Evolutionary conservation across 2,888 invertebrate genomes (phyloP).

Genomic region (Protophormia terraenovae): DNA sequence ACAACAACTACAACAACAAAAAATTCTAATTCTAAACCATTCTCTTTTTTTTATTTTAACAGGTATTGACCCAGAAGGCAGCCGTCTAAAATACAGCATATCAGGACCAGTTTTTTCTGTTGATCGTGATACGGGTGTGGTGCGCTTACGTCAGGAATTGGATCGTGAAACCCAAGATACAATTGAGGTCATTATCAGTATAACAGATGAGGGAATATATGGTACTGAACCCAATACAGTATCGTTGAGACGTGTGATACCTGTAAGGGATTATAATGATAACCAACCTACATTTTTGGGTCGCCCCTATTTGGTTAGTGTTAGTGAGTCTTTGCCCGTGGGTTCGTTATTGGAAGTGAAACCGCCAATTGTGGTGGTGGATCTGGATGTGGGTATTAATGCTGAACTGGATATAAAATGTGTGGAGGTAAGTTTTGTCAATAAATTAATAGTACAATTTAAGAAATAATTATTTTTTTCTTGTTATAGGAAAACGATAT

Average conservation of each 20-base stretch:
- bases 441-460: too few species aligned
- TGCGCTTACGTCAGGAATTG: slow-evolving; percentile 86
- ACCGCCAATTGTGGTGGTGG: slow-evolving; percentile 86
- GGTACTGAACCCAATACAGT: slow-evolving; percentile 90
- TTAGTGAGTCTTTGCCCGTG: slow-evolving; percentile 86
- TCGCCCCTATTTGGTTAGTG: slow-evolving; percentile 87
- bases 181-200: slow-evolving; percentile 90
- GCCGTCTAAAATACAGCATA: slow-evolving; percentile 88
- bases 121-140: slow-evolving; percentile 88
- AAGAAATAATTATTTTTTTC: background rate
- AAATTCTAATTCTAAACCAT: slow-evolving; percentile 4
- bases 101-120: slow-evolving; percentile 91
- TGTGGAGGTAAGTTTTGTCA: slow-evolving; percentile 82
- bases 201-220: slow-evolving; percentile 88
- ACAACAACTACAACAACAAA: too few species aligned
- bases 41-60: slow-evolving; percentile 58
- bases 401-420: slow-evolving; percentile 87
- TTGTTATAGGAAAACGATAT: slow-evolving; percentile 84
- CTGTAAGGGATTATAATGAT: slow-evolving; percentile 90
- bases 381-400: slow-evolving; percentile 88
- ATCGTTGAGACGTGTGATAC: slow-evolving; percentile 88
- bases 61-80: slow-evolving; percentile 89
- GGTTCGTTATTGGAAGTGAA: slow-evolving; percentile 84
- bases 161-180: slow-evolving; percentile 88
- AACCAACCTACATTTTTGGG: slow-evolving; percentile 89